phyloP scores from a whole-genome alignment of 2,888 invertebrate species.

The Agrochola macilenta region DNA sequence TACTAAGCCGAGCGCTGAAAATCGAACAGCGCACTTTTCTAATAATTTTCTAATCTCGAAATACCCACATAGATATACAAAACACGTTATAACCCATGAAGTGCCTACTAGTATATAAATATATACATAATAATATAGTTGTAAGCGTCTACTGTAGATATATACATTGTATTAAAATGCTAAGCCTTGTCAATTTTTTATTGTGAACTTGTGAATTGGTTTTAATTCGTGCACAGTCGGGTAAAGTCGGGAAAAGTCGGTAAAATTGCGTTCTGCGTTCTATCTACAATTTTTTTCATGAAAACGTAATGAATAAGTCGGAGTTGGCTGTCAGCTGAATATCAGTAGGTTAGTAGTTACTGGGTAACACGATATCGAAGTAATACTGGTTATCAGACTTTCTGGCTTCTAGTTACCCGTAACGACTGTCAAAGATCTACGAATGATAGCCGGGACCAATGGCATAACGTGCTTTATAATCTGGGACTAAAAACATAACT shows the following conservation, averaged over 20 bases:
- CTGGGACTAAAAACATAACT: not conserved
- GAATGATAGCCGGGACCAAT: not conserved
- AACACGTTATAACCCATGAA: conserved; percentile 75
- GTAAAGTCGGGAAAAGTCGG: not conserved
- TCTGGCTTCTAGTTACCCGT: too few relatives aligned
- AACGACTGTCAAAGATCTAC: not conserved
- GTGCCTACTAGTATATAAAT: conserved; percentile 82
- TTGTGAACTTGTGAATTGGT: conserved; percentile 41
- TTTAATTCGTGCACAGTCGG: not conserved
- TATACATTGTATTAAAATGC: conserved; percentile 65
- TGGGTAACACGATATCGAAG: not conserved
- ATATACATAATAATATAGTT: conserved; percentile 72
- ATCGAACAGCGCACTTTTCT: not conserved
- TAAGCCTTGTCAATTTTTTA: conserved; percentile 25
- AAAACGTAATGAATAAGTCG: not conserved
- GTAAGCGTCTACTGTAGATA: conserved; percentile 67
- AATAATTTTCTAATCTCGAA: not conserved
- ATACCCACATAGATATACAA: conserved; percentile 51
- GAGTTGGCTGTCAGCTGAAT: not conserved
- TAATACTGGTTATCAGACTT: too few relatives aligned
- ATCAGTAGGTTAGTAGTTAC: not conserved
- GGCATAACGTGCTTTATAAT: not conserved
- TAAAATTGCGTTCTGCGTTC: not conserved
- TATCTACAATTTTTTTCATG: not conserved
- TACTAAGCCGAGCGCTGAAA: not conserved